phyloP scores from a whole-genome alignment of 1,140 invertebrate genomes.

The Drosophila mayri region DNA sequence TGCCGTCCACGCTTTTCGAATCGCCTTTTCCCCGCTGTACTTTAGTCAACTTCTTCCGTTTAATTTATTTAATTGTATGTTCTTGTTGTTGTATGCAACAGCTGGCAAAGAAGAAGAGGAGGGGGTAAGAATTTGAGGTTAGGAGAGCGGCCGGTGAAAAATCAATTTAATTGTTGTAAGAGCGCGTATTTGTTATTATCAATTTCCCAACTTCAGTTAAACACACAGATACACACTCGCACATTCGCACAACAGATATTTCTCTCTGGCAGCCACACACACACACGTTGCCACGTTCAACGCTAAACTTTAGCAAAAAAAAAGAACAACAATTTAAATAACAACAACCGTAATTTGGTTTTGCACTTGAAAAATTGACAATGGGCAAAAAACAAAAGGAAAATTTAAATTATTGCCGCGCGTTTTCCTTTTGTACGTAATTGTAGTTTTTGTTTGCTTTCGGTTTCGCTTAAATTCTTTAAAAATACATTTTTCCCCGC shows the following conservation, averaged over 20 bases:
- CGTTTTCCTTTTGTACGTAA: not conserved
- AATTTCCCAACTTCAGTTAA: constrained; percentile 20
- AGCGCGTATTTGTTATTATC: constrained; percentile 28
- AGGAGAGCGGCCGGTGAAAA: constrained; percentile 59
- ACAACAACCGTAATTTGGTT: constrained; percentile 40
- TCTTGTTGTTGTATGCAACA: constrained; percentile 57
- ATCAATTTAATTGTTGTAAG: constrained; percentile 59
- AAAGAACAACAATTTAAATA: constrained; percentile 15
- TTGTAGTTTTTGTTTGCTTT: constrained; percentile 10
- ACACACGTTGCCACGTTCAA: constrained; percentile 44
- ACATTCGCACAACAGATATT: not conserved
- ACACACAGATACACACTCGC: constrained; percentile 17
- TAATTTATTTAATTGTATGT: constrained; percentile 14
- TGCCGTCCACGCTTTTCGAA: not conserved
- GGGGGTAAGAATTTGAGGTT: constrained; percentile 29
- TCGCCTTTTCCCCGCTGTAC: constrained; percentile 12
- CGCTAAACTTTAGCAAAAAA: constrained; percentile 26
- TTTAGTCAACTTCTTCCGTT: constrained; percentile 15
- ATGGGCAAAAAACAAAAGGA: constrained; percentile 2
- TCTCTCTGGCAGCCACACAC: constrained; percentile 6
- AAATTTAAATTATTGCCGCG: constrained; percentile 16
- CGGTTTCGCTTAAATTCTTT: constrained; percentile 29
- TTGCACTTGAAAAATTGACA: constrained; percentile 47
- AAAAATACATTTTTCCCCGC: constrained; percentile 49
- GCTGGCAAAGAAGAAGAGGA: constrained; percentile 39